Conservation (phyloP, 2,113 vertebrate species). For the Pristiophorus japonicus region DNA sequence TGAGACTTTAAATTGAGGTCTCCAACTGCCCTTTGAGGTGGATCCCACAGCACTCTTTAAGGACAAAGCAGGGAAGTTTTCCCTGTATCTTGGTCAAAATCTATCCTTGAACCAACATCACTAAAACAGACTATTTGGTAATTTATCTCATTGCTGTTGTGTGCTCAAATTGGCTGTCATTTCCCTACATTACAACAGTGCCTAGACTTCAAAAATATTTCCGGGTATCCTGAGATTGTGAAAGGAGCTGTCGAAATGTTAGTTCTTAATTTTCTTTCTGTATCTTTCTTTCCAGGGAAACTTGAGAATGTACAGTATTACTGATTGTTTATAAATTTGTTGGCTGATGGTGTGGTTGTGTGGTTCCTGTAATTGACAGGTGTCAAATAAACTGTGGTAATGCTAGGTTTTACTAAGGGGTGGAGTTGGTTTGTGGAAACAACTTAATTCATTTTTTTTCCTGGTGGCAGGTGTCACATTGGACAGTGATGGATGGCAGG, state of each 20-base stretch:
- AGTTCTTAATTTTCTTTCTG: not conserved
- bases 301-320: not conserved
- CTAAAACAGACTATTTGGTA: not conserved
- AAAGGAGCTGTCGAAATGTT: not conserved
- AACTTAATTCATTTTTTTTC: not conserved
- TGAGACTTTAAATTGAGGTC: not conserved
- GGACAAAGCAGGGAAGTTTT: not conserved
- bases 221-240: not conserved
- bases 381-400: not conserved
- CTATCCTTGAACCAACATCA: not conserved
- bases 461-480: not conserved
- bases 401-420: not conserved
- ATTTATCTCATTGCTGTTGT: not conserved
- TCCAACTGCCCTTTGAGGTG: not conserved
- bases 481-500: not conserved
- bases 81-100: not conserved
- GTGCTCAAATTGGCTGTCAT: not conserved
- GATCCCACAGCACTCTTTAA: not conserved
- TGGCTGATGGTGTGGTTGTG: not conserved
- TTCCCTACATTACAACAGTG: not conserved
- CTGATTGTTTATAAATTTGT: not conserved
- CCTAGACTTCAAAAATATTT: not conserved
- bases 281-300: not conserved
- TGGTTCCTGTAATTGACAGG: not conserved
- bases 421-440: conserved; percentile 10